A percentile compares a stretch with the other conserved stretches of the same genome.
Evolutionary conservation across 1,140 invertebrate genomes (phyloP).

Genomic region (Hylyphantes graminicola): DNA sequence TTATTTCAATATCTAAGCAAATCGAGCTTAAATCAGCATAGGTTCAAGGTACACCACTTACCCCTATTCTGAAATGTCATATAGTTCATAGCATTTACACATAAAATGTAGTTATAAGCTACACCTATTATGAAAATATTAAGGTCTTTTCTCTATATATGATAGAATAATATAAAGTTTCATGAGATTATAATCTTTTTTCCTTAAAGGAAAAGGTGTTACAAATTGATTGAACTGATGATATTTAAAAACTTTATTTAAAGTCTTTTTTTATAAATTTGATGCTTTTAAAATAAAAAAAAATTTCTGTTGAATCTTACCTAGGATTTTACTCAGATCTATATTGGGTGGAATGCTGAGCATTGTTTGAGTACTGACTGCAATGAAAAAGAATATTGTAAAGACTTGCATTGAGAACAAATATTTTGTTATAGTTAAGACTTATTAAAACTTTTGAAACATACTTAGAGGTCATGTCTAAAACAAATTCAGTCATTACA

Average conservation of each 20-base stretch:
- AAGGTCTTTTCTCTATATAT: no score
- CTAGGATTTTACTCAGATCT: conserved; percentile 30
- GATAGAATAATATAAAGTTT: neutral
- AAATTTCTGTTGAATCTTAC: conserved; percentile 2
- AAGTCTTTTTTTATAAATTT: neutral
- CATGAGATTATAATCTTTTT: neutral
- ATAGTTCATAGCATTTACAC: no score
- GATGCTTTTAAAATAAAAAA: neutral
- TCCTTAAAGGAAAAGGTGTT: neutral
- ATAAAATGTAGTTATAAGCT: no score
- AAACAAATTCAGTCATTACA: neutral
- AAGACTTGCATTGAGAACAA: neutral
- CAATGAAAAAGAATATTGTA: neutral
- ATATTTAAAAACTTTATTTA: neutral
- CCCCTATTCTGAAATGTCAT: no score
- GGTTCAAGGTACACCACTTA: no score
- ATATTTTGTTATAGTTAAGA: neutral
- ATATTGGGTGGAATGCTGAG: conserved; percentile 39
- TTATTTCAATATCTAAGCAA: no score
- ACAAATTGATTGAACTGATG: neutral
- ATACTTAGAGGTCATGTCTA: neutral
- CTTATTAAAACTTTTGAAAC: neutral
- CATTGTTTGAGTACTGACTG: conserved; percentile 33
- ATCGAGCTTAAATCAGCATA: no score
- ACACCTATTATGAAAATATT: no score